Base-by-base conservation (phyloP, 2,888 invertebrate species). In the Dasypogon diadema region DNA sequence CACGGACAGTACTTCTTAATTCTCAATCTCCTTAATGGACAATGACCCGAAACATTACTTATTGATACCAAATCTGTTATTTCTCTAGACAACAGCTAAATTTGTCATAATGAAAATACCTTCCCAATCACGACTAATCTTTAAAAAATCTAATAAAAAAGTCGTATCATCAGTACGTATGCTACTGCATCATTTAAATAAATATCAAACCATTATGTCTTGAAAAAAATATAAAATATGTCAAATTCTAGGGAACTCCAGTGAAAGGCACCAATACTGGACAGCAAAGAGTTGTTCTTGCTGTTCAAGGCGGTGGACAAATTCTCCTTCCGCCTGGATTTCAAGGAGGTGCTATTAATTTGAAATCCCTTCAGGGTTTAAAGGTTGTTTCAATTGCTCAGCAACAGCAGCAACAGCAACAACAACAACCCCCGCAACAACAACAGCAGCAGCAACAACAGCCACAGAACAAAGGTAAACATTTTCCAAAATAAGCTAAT, bases 321-420 rank as follows among this genome's bases (percentile, higher is more conserved):
- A 89, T 91, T 78, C 84, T 90, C 75, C 83, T 91, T 74, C 90
- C 90, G n/a, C 88, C 89, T 6, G 89, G 88, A 37, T 89, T 90
- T 82, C 89, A 89, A 83, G 89, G 89, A 21, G 88, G 88, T 2
- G 87, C 89, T 24, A 86, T 90, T 75, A 90, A 90, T 82, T 87
- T 91, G 16, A 91, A 91, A 82, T 88, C 89, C 8, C 82, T 90
- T 77, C 90, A 90, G 83, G 89, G 89, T 8, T 87, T 91, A 75
- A 90, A 90, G 83, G 90, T 90, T 74, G 90, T 90, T 77, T 89
- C 89, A 1, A 83, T 89, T 75, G 84, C 86, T 74, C 85, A 85
- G 78, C 84, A 86, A 79, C 79, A 80, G 30, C 79, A 79, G 37
- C 78, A 78, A 8, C 79, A 42, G 5, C 63, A 65, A 14, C 65